These are phyloP conservation scores for Camponotus floridanus DNA, from an alignment of 1,140 invertebrate genomes.

Conservation along the genomic window DNA sequence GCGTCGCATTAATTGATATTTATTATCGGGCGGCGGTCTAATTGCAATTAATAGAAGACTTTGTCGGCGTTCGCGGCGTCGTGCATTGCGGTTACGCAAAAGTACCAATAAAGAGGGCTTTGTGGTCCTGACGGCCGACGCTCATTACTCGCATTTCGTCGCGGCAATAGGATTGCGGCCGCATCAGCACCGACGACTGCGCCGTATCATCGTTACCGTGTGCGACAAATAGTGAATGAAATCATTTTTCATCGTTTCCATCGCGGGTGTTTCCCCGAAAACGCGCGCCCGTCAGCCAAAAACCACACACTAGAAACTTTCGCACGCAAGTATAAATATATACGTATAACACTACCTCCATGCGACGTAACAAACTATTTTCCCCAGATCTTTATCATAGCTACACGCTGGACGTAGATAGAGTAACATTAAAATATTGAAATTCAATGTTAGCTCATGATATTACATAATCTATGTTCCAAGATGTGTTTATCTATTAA, in stretches of 20 bases:
- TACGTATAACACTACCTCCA: no score
- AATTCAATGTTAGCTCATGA: background rate
- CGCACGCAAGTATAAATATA: slow-evolving; percentile 12
- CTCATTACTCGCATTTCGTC: slow-evolving; percentile 80
- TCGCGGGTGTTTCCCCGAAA: background rate
- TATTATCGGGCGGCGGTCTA: slow-evolving; percentile 81
- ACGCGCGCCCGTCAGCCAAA: background rate
- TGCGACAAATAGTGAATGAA: slow-evolving; percentile 28
- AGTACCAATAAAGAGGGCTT: slow-evolving; percentile 81
- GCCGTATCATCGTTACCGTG: slow-evolving; percentile 39
- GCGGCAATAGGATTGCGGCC: slow-evolving; percentile 70
- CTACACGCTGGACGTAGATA: background rate
- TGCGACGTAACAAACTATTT: background rate
- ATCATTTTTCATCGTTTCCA: slow-evolving; percentile 53
- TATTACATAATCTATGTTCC: background rate
- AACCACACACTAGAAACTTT: slow-evolving; percentile 40
- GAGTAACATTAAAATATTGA: slow-evolving; percentile 25
- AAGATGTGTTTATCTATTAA: background rate
- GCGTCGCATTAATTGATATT: slow-evolving; percentile 84
- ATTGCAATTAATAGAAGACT: slow-evolving; percentile 85
- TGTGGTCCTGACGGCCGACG: slow-evolving; percentile 75
- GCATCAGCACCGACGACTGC: slow-evolving; percentile 33
- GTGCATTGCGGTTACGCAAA: slow-evolving; percentile 83
- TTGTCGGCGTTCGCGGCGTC: slow-evolving; percentile 81
- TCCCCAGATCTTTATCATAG: background rate